These are phyloP conservation scores for Hybos culiciformis DNA, from an alignment of 2,888 invertebrate species.

Conservation along the genomic window DNA sequence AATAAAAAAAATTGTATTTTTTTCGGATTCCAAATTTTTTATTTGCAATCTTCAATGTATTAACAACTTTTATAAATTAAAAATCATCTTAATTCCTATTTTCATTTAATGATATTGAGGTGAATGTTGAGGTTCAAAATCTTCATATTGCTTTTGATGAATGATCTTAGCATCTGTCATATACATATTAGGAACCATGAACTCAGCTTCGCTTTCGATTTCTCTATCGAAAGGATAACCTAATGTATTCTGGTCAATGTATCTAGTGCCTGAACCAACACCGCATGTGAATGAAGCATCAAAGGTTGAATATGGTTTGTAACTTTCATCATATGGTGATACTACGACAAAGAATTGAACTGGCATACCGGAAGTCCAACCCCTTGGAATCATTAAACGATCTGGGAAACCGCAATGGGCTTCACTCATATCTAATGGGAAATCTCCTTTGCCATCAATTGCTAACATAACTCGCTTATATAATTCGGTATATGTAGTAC, in stretches of 20 bases:
- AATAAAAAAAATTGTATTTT: no score
- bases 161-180: constrained; percentile 40
- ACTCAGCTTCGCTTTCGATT: constrained; percentile 41
- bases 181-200: constrained; percentile 45
- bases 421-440: constrained; percentile 35
- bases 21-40: no score
- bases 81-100: no score
- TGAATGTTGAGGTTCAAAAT: not conserved
- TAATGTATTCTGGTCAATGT: constrained; percentile 45
- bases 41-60: no score
- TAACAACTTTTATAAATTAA: no score
- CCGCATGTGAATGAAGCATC: constrained; percentile 37
- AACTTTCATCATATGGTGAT: constrained; percentile 37
- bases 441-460: constrained; percentile 34
- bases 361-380: constrained; percentile 45
- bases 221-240: constrained; percentile 60
- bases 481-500: constrained; percentile 33
- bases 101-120: no score
- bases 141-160: constrained; percentile 13
- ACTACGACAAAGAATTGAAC: constrained; percentile 48
- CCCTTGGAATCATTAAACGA: constrained; percentile 50
- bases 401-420: constrained; percentile 46
- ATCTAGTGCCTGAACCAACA: constrained; percentile 38
- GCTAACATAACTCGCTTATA: constrained; percentile 38
- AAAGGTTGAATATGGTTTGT: constrained; percentile 29